Percentiles rank a stretch among this genome's conserved stretches.
Conservation (phyloP, 2,797 vertebrate genomes). For the Cheirogaleus major region DNA sequence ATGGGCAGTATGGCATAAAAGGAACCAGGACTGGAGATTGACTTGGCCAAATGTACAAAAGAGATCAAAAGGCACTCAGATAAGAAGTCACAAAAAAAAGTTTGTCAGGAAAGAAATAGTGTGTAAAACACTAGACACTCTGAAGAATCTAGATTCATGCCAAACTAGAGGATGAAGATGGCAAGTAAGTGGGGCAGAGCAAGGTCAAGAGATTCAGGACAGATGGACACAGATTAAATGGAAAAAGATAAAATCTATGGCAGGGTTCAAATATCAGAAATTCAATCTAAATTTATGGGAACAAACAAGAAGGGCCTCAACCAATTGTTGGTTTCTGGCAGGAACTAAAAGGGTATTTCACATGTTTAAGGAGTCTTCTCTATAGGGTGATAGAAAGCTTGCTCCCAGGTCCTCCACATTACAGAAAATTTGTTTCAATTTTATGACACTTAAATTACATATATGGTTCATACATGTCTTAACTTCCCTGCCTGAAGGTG, state of each 20-base stretch:
- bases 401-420: background rate
- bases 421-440: background rate
- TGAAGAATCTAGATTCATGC: background rate
- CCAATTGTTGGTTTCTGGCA: background rate
- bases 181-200: background rate
- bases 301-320: background rate
- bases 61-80: background rate
- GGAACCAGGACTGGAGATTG: background rate
- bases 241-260: background rate
- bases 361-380: background rate
- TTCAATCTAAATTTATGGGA: background rate
- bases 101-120: background rate
- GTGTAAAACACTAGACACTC: no score
- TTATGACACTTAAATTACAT: background rate
- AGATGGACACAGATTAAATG: background rate
- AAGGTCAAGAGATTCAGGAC: background rate
- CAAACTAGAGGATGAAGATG: background rate
- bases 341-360: background rate
- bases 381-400: background rate
- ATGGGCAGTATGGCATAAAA: background rate
- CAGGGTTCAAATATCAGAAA: background rate
- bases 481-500: background rate
- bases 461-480: background rate
- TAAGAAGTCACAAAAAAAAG: background rate
- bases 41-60: background rate